Base-by-base conservation (phyloP, 2,113 vertebrate species). In the Apeltes quadracus region DNA sequence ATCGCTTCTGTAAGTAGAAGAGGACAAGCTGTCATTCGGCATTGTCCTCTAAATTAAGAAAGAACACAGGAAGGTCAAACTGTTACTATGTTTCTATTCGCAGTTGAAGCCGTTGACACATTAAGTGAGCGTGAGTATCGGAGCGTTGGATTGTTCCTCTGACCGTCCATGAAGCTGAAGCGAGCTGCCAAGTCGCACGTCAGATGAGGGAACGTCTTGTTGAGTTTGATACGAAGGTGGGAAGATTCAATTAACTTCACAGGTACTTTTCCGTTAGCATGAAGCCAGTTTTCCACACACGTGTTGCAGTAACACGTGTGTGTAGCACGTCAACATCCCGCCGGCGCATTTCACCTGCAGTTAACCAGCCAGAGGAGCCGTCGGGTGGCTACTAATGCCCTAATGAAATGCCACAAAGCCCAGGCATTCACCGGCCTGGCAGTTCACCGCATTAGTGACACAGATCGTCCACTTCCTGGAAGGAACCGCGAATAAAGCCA, bases 271-370 rank as follows among this genome's bases (percentile, higher is more conserved):
- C n/a, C n/a, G n/a, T n/a, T n/a, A n/a, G n/a, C n/a, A n/a, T n/a
- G n/a, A n/a, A n/a, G n/a, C n/a, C n/a, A n/a, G n/a, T n/a, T n/a
- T n/a, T n/a, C n/a, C n/a, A n/a, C n/a, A n/a, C n/a, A n/a, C n/a
- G n/a, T n/a, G n/a, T n/a, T n/a, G n/a, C n/a, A n/a, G n/a, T n/a
- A n/a, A n/a, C n/a, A n/a, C n/a, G n/a, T n/a, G n/a, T n/a, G n/a
- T n/a, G n/a, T n/a, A n/a, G 22, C 48, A 53, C 66, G 12, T 76
- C 34, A 61, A 44, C 70, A 61, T 58, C 62, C 61, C 59, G 48
- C 38, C 56, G 69, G 69, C 70, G 46, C 87, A 73, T 69, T 89
- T 89, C 83, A 87, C 55, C 79, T 29, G 4, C 66, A 84, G 72
- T 70, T 41, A 82, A 82, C 77, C 81, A 78, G 83, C 87, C 81